Base-by-base conservation (phyloP, 2,113 vertebrate genomes). In the Thunnus maccoyii region DNA sequence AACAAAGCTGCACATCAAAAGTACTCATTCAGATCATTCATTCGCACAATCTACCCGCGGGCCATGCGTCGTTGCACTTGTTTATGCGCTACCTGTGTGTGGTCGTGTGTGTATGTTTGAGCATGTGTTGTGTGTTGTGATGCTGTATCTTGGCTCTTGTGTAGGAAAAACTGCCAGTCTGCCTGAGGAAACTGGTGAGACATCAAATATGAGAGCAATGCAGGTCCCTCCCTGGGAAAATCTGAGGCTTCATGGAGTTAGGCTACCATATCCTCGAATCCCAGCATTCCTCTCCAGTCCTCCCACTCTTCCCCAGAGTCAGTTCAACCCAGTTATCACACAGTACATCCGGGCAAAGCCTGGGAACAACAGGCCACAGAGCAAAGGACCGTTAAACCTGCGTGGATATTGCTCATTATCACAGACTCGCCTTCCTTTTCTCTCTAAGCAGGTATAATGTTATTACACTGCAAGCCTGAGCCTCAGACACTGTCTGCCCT, bases 331-430 rank as follows among this genome's bases (percentile, higher is more conserved):
- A 82, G 78, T 87, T 82, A 91, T 84, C 75, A 60, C 72, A 78
- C 76, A 89, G 78, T 76, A 76, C 83, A 72, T 78, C 50, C 8
- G 14, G 36, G 41, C 47, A 73, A 68, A 85, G 70, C 15, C 74
- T 63, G 18, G 1, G 68, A 78, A 85, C 20, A 51, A 78, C n/a
- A 56, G 12, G 63, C 77, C 60, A 46, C 41, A 47, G 67, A 83
- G 85, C 81, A 78, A 69, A 80, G n/a, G 27, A 47, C 62, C 5
- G 30, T 86, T 88, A 78, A 84, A 88, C 89, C 84, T 52, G 60
- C 22, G 36, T 86, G 89, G 85, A 93, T 86, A 93, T 82, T 65
- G 73, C 67, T 89, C 64, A 89, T 92, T 88, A 88, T 63, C 9
- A 44, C 51, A 46, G 62, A 63, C 48, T 80, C 44, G 55, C 64